Conservation (phyloP, 1,140 invertebrate genomes). For the Drosophila melanica region DNA sequence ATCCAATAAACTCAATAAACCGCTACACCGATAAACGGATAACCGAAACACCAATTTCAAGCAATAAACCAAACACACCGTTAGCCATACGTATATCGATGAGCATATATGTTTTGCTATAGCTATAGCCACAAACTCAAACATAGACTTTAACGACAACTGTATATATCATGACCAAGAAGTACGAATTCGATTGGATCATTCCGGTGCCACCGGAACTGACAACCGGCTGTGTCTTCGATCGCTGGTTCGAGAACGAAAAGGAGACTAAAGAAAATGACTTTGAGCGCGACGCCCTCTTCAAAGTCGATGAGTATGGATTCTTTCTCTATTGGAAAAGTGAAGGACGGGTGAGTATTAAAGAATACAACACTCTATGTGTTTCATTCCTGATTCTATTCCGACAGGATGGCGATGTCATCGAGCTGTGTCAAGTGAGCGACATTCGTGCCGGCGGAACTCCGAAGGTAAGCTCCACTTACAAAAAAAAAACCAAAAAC, state of each 20-base stretch:
- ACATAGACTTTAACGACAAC: constrained; percentile 12
- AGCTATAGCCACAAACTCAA: constrained; percentile 14
- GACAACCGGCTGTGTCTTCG: constrained; percentile 91
- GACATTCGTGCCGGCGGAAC: constrained; percentile 95
- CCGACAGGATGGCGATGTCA: constrained; percentile 96
- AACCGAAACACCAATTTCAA: not conserved
- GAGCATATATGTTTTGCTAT: constrained; percentile 33
- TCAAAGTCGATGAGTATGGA: constrained; percentile 99
- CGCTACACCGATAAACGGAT: constrained; percentile 1
- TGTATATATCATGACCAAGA: constrained; percentile 93
- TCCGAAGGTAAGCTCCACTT: constrained; percentile 89
- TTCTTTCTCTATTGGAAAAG: constrained; percentile 99
- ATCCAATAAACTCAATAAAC: not conserved
- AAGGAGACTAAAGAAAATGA: constrained; percentile 90
- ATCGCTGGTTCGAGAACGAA: constrained; percentile 98
- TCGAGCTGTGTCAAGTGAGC: constrained; percentile 98
- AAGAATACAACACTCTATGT: not conserved
- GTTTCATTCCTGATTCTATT: constrained; percentile 7
- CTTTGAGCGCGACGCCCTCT: constrained; percentile 93
- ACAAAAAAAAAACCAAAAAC: not conserved
- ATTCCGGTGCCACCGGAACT: constrained; percentile 95
- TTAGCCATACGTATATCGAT: constrained; percentile 5
- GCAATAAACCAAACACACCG: not conserved
- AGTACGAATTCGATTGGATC: constrained; percentile 99
- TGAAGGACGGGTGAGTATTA: constrained; percentile 91